A percentile compares a stretch with the other conserved stretches of the same genome.
Evolutionary conservation across 23 tunicate species (phyloP).

Genomic region (Phallusia fumigata): DNA sequence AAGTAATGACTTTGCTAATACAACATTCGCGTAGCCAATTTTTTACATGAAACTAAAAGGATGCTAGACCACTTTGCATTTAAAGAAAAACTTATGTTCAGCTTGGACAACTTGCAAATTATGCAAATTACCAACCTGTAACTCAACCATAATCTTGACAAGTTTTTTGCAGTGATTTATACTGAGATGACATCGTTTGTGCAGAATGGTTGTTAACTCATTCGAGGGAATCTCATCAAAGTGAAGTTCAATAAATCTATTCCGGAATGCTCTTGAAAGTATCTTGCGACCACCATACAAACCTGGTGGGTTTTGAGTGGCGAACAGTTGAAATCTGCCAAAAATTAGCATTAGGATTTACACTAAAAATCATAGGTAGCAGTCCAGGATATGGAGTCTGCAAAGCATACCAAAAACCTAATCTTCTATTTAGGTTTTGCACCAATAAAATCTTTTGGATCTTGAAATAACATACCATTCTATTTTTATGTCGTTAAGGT

Average conservation of each 20-base stretch:
- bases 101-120: neutral
- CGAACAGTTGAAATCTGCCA: slow-evolving; percentile 70
- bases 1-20: too few relatives aligned
- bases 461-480: too few relatives aligned
- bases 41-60: too few relatives aligned
- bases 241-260: slow-evolving; percentile 86
- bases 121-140: slow-evolving; percentile 44
- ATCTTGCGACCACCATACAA: slow-evolving; percentile 88
- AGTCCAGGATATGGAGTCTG: too few relatives aligned
- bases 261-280: slow-evolving; percentile 85
- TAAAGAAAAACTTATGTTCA: neutral
- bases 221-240: slow-evolving; percentile 85
- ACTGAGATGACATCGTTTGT: slow-evolving; percentile 65
- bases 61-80: neutral
- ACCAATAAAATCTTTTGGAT: too few relatives aligned
- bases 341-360: too few relatives aligned
- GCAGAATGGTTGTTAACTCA: slow-evolving; percentile 67
- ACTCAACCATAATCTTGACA: slow-evolving; percentile 73
- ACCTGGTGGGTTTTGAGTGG: slow-evolving; percentile 98
- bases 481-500: too few relatives aligned
- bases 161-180: slow-evolving; percentile 60
- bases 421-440: too few relatives aligned
- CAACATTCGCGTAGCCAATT: too few relatives aligned
- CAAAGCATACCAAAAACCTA: too few relatives aligned
- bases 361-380: too few relatives aligned